Percentiles rank a stretch among this genome's conserved stretches.
Evolutionary conservation across 2,888 invertebrate genomes (phyloP).

Genomic region (Pilophorus perplexus): DNA sequence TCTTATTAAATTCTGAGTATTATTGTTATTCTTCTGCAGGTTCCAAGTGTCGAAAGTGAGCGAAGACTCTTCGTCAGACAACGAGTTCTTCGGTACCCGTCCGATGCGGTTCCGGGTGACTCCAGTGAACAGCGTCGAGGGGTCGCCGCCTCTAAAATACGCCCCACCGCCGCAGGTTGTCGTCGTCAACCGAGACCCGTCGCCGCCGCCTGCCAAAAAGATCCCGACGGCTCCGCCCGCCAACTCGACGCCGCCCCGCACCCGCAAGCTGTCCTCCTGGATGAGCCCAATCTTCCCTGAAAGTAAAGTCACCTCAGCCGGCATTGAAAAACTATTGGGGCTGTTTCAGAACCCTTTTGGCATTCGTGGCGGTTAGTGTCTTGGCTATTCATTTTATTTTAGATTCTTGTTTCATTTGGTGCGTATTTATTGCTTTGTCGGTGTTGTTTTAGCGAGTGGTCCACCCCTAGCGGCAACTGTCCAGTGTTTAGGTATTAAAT

Average conservation of each 20-base stretch:
- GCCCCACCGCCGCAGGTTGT: slow-evolving; percentile 9
- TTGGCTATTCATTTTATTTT: slow-evolving; percentile 18
- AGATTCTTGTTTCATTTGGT: no score
- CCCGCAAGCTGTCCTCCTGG: slow-evolving; percentile 45
- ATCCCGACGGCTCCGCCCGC: slow-evolving; percentile 10
- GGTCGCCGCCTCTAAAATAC: slow-evolving; percentile 10
- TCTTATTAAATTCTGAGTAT: no score
- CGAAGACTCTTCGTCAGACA: slow-evolving; percentile 52
- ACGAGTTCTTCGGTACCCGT: slow-evolving; percentile 55
- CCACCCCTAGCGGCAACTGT: no score
- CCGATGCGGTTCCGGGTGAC: slow-evolving; percentile 53
- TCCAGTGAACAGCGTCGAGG: slow-evolving; percentile 49
- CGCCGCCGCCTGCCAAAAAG: slow-evolving; percentile 25
- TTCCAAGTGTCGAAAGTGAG: slow-evolving; percentile 56
- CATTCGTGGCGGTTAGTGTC: slow-evolving; percentile 34
- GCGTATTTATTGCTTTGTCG: no score
- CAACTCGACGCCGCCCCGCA: slow-evolving; percentile 40
- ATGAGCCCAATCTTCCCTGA: slow-evolving; percentile 39
- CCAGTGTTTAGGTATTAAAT: no score
- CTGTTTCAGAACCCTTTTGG: slow-evolving; percentile 46
- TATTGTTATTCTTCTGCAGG: slow-evolving; percentile 51
- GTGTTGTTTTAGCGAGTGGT: no score
- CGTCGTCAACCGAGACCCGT: background rate
- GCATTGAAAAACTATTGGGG: slow-evolving; percentile 45
- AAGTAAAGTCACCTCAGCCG: slow-evolving; percentile 42